phyloP scores from a whole-genome alignment of 2,888 invertebrate genomes.

The Thalpophila matura region DNA sequence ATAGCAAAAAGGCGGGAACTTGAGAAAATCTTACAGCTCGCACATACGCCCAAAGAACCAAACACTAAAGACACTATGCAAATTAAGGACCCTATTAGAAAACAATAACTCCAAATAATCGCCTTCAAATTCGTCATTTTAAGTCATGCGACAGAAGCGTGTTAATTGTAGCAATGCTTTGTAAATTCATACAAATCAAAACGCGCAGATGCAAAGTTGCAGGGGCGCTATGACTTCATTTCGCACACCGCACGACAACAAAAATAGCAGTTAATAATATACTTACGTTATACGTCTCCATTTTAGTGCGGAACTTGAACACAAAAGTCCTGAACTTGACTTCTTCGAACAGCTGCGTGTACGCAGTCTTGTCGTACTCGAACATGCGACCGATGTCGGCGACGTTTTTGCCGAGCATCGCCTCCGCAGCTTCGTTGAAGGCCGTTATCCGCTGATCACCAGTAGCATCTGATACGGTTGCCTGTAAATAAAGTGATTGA shows the following conservation, averaged over 20 bases:
- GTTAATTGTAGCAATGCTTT: too few species aligned
- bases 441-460: slow-evolving; percentile 97
- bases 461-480: slow-evolving; percentile 96
- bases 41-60: too few species aligned
- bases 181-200: too few species aligned
- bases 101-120: too few species aligned
- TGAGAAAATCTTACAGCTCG: too few species aligned
- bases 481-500: slow-evolving; percentile 84
- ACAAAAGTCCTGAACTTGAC: slow-evolving; percentile 95
- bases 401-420: slow-evolving; percentile 93
- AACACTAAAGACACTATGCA: too few species aligned
- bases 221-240: too few species aligned
- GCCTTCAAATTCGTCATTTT: too few species aligned
- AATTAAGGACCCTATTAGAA: too few species aligned
- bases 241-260: too few species aligned
- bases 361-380: slow-evolving; percentile 92
- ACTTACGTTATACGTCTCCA: slow-evolving; percentile 97
- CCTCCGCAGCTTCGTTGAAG: slow-evolving; percentile 96
- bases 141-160: too few species aligned
- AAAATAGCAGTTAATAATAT: not conserved
- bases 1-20: not conserved
- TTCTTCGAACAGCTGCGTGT: slow-evolving; percentile 93
- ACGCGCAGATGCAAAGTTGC: too few species aligned
- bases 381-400: slow-evolving; percentile 95
- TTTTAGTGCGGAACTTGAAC: slow-evolving; percentile 96